Conservation (phyloP, 2,113 vertebrate species). For the Arenaria interpres region DNA sequence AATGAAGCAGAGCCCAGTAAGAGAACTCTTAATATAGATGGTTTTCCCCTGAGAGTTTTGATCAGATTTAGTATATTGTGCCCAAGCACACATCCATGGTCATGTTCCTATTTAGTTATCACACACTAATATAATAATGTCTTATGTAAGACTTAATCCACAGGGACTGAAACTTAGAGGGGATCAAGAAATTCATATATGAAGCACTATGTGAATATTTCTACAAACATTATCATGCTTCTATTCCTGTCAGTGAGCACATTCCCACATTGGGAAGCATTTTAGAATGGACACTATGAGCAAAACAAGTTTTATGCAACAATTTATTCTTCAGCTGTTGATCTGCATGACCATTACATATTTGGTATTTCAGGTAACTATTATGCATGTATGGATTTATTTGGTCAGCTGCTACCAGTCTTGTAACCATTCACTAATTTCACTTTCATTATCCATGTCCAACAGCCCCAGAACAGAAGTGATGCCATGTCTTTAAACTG, state of each 20-base stretch:
- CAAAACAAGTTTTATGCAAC: neutral
- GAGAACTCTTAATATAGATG: neutral
- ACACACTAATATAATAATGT: too few species aligned
- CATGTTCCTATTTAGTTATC: too few species aligned
- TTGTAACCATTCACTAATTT: neutral
- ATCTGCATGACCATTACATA: neutral
- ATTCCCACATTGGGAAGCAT: neutral
- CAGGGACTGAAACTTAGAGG: neutral
- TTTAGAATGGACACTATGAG: neutral
- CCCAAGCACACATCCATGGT: too few species aligned
- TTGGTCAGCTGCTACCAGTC: neutral
- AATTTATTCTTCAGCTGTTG: neutral
- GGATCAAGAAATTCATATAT: neutral
- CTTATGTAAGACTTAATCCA: too few species aligned
- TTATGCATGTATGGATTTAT: accelerated
- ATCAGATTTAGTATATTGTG: too few species aligned
- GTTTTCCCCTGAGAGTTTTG: too few species aligned
- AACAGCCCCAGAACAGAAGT: neutral
- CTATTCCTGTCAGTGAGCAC: neutral
- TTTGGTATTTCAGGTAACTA: neutral
- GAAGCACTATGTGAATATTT: neutral
- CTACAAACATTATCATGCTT: neutral
- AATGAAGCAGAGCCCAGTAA: neutral
- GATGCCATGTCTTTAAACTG: constrained; percentile 74
- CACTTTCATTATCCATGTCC: neutral